A percentile compares a stretch with the other conserved stretches of the same genome.
These are phyloP conservation scores for Menidia beryllina DNA, from an alignment of 2,113 vertebrate species.

Conservation along the genomic window DNA sequence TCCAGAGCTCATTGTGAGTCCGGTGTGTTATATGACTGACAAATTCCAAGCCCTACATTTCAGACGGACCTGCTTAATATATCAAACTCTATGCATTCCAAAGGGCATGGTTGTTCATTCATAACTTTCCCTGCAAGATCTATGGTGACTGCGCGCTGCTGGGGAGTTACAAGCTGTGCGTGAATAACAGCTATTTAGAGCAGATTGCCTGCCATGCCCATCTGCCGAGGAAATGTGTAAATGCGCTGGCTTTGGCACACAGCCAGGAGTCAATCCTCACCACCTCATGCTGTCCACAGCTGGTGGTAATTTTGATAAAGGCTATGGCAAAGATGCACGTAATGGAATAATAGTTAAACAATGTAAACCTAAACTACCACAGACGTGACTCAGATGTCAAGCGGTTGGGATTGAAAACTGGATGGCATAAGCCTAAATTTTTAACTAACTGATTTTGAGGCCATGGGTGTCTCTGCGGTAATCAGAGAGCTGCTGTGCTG, in stretches of 20 bases:
- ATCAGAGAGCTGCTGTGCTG: not conserved
- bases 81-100: not conserved
- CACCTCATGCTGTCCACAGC: constrained; percentile 42
- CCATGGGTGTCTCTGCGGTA: constrained; percentile 25
- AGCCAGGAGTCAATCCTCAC: constrained; percentile 50
- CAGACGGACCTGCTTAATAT: constrained; percentile 7
- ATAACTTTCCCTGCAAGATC: constrained; percentile 31
- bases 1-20: constrained; percentile 15
- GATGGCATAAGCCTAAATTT: constrained; percentile 5
- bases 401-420: constrained; percentile 10
- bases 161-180: constrained; percentile 27
- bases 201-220: constrained; percentile 43
- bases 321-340: constrained; percentile 9
- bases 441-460: constrained; percentile 18
- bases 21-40: not conserved
- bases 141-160: constrained; percentile 11
- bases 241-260: constrained; percentile 34
- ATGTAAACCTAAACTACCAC: constrained; percentile 18
- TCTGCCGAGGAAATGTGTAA: constrained; percentile 55
- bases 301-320: constrained; percentile 26
- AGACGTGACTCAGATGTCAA: not conserved
- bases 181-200: constrained; percentile 53
- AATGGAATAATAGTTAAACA: not conserved
- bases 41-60: constrained; percentile 18
- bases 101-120: constrained; percentile 25